Base-by-base conservation (phyloP, 1,140 invertebrate species). In the Riptortus pedestris region DNA sequence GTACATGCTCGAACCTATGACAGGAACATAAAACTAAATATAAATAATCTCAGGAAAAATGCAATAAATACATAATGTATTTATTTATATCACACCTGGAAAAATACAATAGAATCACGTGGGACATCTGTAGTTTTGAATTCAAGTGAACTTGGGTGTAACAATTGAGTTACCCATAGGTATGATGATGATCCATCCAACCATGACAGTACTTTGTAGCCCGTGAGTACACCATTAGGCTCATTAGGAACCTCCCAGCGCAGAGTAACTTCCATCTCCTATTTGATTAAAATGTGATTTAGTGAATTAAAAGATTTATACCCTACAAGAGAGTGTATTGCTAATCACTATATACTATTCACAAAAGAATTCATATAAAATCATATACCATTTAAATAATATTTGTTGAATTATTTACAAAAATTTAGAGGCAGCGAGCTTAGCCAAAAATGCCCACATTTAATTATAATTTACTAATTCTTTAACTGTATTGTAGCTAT, bases 1-100 rank as follows among this genome's bases (percentile, higher is more conserved):
- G 89, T 92, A 69, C 82, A 86, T 0, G 90, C 90, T 73, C 83
- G 80, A 43, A 94, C 86, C 83, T 86, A 69, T 24, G 73, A 78
- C 62, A 62, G 60, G 51, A 38, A 38, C 5, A 38, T 38, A 38
- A 38, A 38, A 38, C 31, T 38, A 14, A 38, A 38, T 38, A n/a
- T n/a, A n/a, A n/a, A n/a, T n/a, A n/a, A n/a, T n/a, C n/a, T n/a
- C n/a, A n/a, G n/a, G n/a, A n/a, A n/a, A n/a, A n/a, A n/a, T n/a
- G n/a, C n/a, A n/a, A n/a, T n/a, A n/a, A n/a, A n/a, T n/a, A n/a
- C n/a, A n/a, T n/a, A n/a, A n/a, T n/a, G n/a, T n/a, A n/a, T n/a
- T n/a, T n/a, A n/a, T n/a, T n/a, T n/a, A n/a, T n/a, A n/a, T n/a
- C n/a, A n/a, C n/a, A 87, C 85, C 75, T 86, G 78, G 69, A 91